Percentiles rank a stretch among this genome's conserved stretches.
These are phyloP conservation scores for Caenorhabditis becei DNA, from an alignment of 2,888 invertebrate species.

Conservation along the genomic window DNA sequence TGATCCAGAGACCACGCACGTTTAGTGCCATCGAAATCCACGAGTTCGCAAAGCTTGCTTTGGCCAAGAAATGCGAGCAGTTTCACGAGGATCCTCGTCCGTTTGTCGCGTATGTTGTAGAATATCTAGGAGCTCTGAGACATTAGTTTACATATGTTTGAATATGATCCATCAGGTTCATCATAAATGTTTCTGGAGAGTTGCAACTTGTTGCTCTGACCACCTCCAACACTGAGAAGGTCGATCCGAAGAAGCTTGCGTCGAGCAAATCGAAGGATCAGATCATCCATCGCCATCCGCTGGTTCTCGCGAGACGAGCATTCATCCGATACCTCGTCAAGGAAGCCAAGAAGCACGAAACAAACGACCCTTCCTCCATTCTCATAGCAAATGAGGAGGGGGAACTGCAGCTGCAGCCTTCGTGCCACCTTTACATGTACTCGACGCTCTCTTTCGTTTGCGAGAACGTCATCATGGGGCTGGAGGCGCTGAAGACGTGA, in stretches of 20 bases:
- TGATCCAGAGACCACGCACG: not conserved
- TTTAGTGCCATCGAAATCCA: slow-evolving; percentile 21
- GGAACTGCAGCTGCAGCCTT: slow-evolving; percentile 19
- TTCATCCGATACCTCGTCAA: slow-evolving; percentile 23
- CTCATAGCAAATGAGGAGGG: slow-evolving; percentile 21
- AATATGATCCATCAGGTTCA: slow-evolving; percentile 1
- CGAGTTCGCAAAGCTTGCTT: slow-evolving; percentile 4
- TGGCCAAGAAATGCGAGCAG: slow-evolving; percentile 28
- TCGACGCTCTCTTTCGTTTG: slow-evolving; percentile 34
- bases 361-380: not conserved
- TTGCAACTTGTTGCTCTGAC: slow-evolving; percentile 16
- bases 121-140: not conserved
- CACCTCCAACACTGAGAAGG: slow-evolving; percentile 1
- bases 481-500: slow-evolving; percentile 24
- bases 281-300: slow-evolving; percentile 29
- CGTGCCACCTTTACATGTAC: slow-evolving; percentile 41
- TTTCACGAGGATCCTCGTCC: slow-evolving; percentile 31
- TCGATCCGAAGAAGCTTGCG: slow-evolving; percentile 1
- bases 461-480: slow-evolving; percentile 29
- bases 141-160: no score
- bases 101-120: slow-evolving; percentile 31
- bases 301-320: slow-evolving; percentile 29
- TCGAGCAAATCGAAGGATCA: slow-evolving; percentile 1
- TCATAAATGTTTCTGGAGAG: slow-evolving; percentile 23
- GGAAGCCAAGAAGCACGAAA: slow-evolving; percentile 18